Conservation (phyloP, 1,140 invertebrate species). For the Anagrus nilaparvatae region DNA sequence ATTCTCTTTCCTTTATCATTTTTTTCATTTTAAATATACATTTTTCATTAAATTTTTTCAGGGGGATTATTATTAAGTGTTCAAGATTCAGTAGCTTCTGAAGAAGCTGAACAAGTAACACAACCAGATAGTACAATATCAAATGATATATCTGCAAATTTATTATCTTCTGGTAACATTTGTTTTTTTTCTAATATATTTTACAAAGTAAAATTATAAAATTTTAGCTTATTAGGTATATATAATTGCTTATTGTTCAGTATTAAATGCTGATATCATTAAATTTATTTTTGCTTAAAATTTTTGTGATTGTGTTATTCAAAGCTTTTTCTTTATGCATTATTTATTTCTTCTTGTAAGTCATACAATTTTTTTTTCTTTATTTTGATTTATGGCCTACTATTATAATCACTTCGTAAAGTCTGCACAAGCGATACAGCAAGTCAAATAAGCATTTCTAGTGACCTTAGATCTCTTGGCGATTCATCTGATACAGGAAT, state of each 20-base stretch:
- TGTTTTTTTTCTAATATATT: slow-evolving; percentile 10
- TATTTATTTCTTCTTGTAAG: slow-evolving; percentile 15
- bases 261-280: slow-evolving; percentile 7
- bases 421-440: slow-evolving; percentile 39
- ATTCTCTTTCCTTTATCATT: slow-evolving; percentile 8
- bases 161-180: slow-evolving; percentile 59
- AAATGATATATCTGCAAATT: slow-evolving; percentile 51
- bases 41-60: slow-evolving; percentile 19
- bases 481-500: slow-evolving; percentile 40
- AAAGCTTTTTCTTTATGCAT: slow-evolving; percentile 13
- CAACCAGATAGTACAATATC: slow-evolving; percentile 42
- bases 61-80: slow-evolving; percentile 68
- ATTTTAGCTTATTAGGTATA: slow-evolving; percentile 1
- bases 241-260: slow-evolving; percentile 8
- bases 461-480: slow-evolving; percentile 39
- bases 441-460: slow-evolving; percentile 45
- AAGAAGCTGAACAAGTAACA: slow-evolving; percentile 57
- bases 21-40: slow-evolving; percentile 6
- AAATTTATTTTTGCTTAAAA: neutral
- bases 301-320: slow-evolving; percentile 11
- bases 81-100: slow-evolving; percentile 69
- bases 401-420: slow-evolving; percentile 36
- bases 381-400: slow-evolving; percentile 27
- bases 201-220: slow-evolving; percentile 4
- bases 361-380: slow-evolving; percentile 21